These are phyloP conservation scores for Amblyjoppa fuscipennis DNA, from an alignment of 2,888 invertebrate genomes.

Conservation along the genomic window DNA sequence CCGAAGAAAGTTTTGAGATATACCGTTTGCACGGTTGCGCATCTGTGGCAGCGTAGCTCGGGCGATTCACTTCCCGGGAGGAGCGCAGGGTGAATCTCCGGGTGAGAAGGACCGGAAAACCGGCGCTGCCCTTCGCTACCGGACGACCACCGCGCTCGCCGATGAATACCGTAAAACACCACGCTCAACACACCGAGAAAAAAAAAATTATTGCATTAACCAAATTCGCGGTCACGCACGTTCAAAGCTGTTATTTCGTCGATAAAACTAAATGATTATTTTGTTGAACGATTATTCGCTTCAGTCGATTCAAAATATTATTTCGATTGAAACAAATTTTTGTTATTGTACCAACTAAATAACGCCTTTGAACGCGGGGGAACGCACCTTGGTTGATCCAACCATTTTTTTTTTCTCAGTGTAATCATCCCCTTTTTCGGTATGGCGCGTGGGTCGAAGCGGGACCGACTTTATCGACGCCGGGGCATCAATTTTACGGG, in stretches of 20 bases:
- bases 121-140: conserved; percentile 9
- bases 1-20: conserved; percentile 47
- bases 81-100: background rate
- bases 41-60: background rate
- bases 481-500: conserved; percentile 76
- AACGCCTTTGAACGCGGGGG: no score
- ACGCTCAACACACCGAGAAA: background rate
- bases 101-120: conserved; percentile 24
- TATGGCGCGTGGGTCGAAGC: conserved; percentile 8
- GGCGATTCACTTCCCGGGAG: background rate
- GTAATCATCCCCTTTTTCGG: conserved; percentile 29
- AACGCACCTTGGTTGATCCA: no score
- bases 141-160: conserved; percentile 4
- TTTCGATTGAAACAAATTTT: no score
- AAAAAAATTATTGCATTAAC: no score
- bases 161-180: conserved; percentile 17
- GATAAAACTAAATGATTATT: no score
- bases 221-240: no score
- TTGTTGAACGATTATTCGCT: no score
- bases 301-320: no score
- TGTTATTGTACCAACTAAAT: no score
- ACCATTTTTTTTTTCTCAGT: no score
- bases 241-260: no score
- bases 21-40: background rate
- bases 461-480: conserved; percentile 50